Conservation (phyloP, 2,797 vertebrate genomes). For the Saxicola maurus region DNA sequence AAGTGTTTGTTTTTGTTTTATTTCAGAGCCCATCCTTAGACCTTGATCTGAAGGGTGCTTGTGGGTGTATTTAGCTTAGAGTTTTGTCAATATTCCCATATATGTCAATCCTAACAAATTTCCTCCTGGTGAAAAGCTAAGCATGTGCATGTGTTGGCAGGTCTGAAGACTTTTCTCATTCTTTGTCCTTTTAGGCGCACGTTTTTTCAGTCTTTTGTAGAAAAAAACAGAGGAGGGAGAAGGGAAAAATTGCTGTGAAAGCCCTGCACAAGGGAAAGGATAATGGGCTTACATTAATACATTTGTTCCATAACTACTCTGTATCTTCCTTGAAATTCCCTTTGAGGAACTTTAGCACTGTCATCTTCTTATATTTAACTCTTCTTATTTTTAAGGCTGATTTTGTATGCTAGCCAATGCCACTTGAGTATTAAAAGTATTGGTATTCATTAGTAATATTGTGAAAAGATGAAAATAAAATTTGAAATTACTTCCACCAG, state of each 20-base stretch:
- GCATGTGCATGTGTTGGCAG: not conserved
- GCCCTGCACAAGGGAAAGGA: not conserved
- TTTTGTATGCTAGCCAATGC: not conserved
- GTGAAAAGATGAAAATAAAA: not conserved
- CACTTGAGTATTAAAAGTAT: not conserved
- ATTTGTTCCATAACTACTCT: not conserved
- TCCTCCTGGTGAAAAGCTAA: not conserved
- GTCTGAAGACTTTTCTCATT: not conserved
- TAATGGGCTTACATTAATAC: not conserved
- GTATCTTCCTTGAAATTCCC: not conserved
- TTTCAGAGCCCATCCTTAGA: not conserved
- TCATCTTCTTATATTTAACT: not conserved
- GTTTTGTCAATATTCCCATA: constrained; percentile 14
- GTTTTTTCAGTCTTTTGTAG: not conserved
- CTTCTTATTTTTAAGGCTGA: not conserved
- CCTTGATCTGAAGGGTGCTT: not conserved
- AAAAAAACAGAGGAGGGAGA: not conserved
- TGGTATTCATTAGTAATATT: not conserved
- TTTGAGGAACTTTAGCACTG: not conserved
- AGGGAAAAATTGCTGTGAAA: not conserved
- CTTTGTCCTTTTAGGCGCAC: not conserved
- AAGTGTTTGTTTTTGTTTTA: constrained; percentile 3
- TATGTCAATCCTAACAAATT: not conserved
- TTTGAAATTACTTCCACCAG: not conserved
- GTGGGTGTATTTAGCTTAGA: not conserved